Percentiles rank a stretch among this genome's conserved stretches.
phyloP scores from a whole-genome alignment of 1,140 invertebrate genomes.

The Subanguina moxae region DNA sequence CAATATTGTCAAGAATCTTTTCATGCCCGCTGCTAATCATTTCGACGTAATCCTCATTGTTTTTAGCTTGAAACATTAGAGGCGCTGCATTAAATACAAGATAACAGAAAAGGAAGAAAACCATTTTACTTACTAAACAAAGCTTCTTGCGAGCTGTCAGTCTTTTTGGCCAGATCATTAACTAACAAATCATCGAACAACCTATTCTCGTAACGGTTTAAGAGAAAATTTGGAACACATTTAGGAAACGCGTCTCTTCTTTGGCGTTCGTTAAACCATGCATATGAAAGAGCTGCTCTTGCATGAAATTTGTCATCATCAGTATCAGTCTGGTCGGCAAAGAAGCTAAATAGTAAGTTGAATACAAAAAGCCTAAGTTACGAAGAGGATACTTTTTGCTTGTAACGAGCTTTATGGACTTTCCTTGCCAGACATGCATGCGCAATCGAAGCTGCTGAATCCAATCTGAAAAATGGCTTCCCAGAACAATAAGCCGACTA shows the following conservation, averaged over 20 bases:
- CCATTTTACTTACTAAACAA: background rate
- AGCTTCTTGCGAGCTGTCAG: background rate
- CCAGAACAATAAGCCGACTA: too few relatives aligned
- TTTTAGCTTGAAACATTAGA: background rate
- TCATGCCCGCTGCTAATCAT: background rate
- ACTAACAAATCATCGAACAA: background rate
- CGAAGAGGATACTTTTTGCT: too few relatives aligned
- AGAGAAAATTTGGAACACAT: constrained; percentile 1
- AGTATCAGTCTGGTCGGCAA: background rate
- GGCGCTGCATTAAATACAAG: background rate
- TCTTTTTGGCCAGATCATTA: background rate
- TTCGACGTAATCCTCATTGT: background rate
- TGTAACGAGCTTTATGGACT: background rate
- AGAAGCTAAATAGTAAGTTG: background rate
- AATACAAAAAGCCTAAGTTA: too few relatives aligned
- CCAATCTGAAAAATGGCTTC: constrained; percentile 8
- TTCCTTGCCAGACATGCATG: constrained; percentile 25
- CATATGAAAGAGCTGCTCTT: too few relatives aligned
- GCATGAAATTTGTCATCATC: too few relatives aligned
- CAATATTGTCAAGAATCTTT: background rate
- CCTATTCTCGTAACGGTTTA: background rate
- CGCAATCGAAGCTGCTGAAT: constrained; percentile 18
- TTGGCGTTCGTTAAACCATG: too few relatives aligned
- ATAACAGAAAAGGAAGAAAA: background rate
- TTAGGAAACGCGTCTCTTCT: background rate